Base-by-base conservation (phyloP, 1,140 invertebrate genomes). In the Euura saliciscinereae region DNA sequence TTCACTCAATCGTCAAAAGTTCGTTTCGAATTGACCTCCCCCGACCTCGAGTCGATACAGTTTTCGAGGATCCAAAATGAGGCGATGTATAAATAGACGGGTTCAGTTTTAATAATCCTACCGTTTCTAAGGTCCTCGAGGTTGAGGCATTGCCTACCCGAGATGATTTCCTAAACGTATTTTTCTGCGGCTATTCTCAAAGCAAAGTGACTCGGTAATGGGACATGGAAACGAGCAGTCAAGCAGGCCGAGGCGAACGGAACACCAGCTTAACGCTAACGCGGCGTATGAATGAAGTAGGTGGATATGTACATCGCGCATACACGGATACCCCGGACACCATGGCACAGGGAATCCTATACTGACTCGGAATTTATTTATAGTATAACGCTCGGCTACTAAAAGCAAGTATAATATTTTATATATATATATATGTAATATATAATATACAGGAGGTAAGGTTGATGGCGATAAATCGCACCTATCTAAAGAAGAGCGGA, bases 161-260 rank as follows among this genome's bases (percentile, higher is more conserved):
- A 44, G 43, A 67, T 67, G 43, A 67, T 67, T 67, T 67, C 66
- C 66, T 67, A 67, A 67, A 67, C 28, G 28, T 44, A 67, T 67
- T 67, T 67, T 67, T 67, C 43, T 44, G 66, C 66, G 66, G 66
- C 66, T 13, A 7, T 7, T 1, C 66, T 67, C 66, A 67, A 67
- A 67, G 43, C 11, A 59, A 11, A n/a, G 51, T n/a, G 8, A 59
- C 51, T 8, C 13, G 51, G 51, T 59, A 59, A 59, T 59, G 51
- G 51, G 13, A 28, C 28, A 28, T 28, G 28, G 51, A 59, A 59
- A n/a, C 51, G 51, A 8, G 51, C 51, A 59, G 10, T 59, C 8
- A 59, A 11, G 8, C 3, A 59, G 3, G 51, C 2, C 51, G 5
- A n/a, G 51, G 13, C 51, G 13, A 59, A 8, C 51, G 6, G 8